Percentiles rank a stretch among this genome's conserved stretches.
These are phyloP conservation scores for Peromyscus leucopus DNA, from an alignment of 2,113 vertebrate species.

Conservation along the genomic window DNA sequence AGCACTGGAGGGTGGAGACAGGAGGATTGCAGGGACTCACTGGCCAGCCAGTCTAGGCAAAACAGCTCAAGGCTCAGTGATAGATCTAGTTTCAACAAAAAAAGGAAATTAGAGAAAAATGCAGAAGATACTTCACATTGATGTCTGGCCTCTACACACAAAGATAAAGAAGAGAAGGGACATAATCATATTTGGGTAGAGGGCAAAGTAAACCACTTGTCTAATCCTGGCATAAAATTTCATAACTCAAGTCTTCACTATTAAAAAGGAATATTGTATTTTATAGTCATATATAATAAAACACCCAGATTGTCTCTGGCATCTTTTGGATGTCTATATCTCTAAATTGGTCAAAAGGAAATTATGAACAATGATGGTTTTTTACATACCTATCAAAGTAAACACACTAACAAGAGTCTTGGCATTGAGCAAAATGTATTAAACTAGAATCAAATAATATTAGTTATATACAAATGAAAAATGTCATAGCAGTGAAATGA, in stretches of 20 bases:
- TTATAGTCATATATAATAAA: slow-evolving; percentile 25
- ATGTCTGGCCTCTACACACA: neutral
- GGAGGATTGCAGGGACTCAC: neutral
- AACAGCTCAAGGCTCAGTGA: neutral
- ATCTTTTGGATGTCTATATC: neutral
- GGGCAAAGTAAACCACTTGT: slow-evolving; percentile 4
- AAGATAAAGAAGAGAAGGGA: neutral
- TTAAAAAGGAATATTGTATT: neutral
- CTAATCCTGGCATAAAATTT: neutral
- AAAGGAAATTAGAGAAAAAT: neutral
- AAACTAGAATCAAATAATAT: neutral
- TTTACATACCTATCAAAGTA: neutral
- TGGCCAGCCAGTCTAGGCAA: neutral
- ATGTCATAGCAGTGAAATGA: neutral
- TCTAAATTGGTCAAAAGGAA: slow-evolving; percentile 7
- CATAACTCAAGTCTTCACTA: neutral
- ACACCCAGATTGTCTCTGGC: neutral
- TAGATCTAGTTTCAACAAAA: neutral
- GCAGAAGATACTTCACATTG: neutral
- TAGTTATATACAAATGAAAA: neutral
- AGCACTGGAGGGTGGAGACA: neutral
- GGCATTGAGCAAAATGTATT: neutral
- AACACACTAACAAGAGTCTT: neutral
- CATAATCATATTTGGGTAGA: neutral
- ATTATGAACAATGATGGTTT: neutral